Evolutionary conservation across 2,888 invertebrate species (phyloP).

Genomic region (Philonicus albiceps): DNA sequence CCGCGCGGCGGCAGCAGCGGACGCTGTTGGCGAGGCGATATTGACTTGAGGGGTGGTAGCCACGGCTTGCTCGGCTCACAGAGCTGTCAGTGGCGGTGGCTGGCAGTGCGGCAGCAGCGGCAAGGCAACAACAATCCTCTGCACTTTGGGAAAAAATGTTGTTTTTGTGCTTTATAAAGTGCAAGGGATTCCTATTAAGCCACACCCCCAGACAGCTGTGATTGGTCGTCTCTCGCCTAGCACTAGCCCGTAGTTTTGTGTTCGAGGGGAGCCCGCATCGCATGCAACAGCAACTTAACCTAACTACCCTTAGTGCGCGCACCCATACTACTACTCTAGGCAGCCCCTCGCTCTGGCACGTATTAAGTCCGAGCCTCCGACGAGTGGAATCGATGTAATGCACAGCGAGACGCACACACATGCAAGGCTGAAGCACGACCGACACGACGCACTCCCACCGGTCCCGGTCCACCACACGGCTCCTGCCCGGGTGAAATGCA

Average conservation of each 20-base stretch:
- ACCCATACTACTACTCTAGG: conserved; percentile 10
- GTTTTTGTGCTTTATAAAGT: conserved; percentile 38
- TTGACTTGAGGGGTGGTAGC: conserved; percentile 11
- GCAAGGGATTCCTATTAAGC: conserved; percentile 47
- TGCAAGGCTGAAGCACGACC: not conserved
- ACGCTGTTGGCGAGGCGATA: not conserved
- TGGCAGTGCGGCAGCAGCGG: not conserved
- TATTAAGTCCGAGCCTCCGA: not conserved
- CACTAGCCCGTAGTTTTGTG: conserved; percentile 38
- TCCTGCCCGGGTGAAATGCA: conserved; percentile 9
- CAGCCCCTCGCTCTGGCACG: conserved; percentile 7
- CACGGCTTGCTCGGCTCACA: not conserved
- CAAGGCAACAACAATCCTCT: conserved; percentile 15
- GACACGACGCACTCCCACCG: conserved; percentile 27
- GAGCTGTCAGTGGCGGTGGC: not conserved
- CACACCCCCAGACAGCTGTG: conserved; percentile 48
- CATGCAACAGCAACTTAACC: not conserved
- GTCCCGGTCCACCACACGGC: not conserved
- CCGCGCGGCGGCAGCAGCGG: not conserved
- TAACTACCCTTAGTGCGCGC: conserved; percentile 33
- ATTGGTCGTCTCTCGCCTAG: conserved; percentile 46
- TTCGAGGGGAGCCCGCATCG: conserved; percentile 23
- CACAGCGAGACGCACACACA: conserved; percentile 5
- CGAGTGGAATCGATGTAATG: not conserved
- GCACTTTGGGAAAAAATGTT: conserved; percentile 28